Percentiles rank a stretch among this genome's conserved stretches.
These are phyloP conservation scores for Tachysurus vachellii DNA, from an alignment of 2,113 vertebrate genomes.

Conservation along the genomic window DNA sequence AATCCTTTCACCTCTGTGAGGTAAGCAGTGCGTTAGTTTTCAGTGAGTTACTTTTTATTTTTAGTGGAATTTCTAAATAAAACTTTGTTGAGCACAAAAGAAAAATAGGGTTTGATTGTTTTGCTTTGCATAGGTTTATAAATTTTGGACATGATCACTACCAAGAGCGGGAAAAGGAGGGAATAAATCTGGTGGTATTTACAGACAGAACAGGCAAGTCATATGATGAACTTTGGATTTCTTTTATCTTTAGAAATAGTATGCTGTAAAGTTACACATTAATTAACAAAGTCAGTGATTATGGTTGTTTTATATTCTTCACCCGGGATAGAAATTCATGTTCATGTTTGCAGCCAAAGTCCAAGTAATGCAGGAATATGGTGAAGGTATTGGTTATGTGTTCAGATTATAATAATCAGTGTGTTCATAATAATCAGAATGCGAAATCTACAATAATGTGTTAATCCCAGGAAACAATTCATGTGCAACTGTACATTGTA, in stretches of 20 bases:
- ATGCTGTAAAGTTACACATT: conserved; percentile 3
- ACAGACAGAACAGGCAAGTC: conserved; percentile 83
- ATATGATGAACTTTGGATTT: neutral
- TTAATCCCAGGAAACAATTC: neutral
- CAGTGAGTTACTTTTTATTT: neutral
- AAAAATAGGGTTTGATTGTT: neutral
- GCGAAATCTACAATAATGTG: neutral
- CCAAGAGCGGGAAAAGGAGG: conserved; percentile 65
- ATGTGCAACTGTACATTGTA: neutral
- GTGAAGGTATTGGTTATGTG: neutral
- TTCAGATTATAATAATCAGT: neutral
- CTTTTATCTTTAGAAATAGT: neutral
- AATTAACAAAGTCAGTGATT: neutral
- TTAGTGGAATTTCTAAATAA: neutral
- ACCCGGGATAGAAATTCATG: conserved; percentile 43
- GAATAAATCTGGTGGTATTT: conserved; percentile 79
- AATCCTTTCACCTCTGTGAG: conserved; percentile 63
- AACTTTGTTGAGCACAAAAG: neutral
- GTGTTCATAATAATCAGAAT: neutral
- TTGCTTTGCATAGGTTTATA: conserved; percentile 76
- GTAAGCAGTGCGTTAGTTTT: conserved; percentile 58
- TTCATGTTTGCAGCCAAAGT: neutral
- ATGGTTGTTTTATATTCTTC: conserved; percentile 30
- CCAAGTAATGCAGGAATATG: neutral
- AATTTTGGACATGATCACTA: conserved; percentile 83